These are phyloP conservation scores for Poecile atricapillus DNA, from an alignment of 2,113 vertebrate genomes.

Conservation along the genomic window DNA sequence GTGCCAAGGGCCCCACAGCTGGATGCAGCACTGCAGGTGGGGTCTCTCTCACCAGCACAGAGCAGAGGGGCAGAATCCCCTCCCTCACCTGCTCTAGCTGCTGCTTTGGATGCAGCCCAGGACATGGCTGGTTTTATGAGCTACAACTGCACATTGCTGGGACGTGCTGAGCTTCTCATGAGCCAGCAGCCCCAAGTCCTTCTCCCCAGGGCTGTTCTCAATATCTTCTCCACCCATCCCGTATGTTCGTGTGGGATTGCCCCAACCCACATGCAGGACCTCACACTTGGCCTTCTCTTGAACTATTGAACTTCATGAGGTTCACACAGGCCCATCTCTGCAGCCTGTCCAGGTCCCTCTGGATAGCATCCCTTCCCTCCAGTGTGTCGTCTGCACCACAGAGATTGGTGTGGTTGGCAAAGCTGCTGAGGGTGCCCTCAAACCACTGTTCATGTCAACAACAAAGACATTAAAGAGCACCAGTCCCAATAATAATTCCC, in stretches of 20 bases:
- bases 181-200: background rate
- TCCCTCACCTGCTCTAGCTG: background rate
- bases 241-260: background rate
- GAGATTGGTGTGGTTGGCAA: background rate
- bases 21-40: background rate
- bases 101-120: background rate
- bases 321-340: background rate
- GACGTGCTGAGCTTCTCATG: background rate
- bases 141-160: accelerated
- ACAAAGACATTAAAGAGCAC: accelerated
- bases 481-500: background rate
- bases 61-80: background rate
- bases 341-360: background rate
- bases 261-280: background rate
- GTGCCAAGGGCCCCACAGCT: accelerated
- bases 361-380: background rate
- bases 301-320: background rate
- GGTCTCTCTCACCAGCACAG: background rate
- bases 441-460: accelerated
- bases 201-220: background rate
- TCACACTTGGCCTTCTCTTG: background rate
- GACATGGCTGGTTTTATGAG: background rate
- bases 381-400: accelerated
- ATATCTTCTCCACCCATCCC: background rate
- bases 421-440: background rate